Percentiles rank a stretch among this genome's conserved stretches.
Conservation (phyloP, 2,113 vertebrate genomes). For the Platysteira castanea region DNA sequence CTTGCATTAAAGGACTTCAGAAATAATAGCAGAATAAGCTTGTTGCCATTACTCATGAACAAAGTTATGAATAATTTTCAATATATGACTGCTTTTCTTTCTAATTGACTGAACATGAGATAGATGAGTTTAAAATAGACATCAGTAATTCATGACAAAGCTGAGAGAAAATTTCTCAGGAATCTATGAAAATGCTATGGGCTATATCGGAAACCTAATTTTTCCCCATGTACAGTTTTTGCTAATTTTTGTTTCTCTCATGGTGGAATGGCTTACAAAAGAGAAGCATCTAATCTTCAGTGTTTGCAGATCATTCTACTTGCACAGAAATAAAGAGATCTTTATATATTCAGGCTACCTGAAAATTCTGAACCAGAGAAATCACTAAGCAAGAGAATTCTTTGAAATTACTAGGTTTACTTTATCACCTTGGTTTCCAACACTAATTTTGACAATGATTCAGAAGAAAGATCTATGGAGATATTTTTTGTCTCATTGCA, state of each 20-base stretch:
- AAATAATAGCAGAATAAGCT: neutral
- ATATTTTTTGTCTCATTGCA: neutral
- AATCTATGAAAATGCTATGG: neutral
- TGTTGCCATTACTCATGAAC: neutral
- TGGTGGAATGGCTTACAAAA: neutral
- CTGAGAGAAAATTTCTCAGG: neutral
- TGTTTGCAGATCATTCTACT: neutral
- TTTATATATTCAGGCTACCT: neutral
- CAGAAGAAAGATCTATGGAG: neutral
- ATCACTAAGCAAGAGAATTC: neutral
- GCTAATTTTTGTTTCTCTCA: neutral
- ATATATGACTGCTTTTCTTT: neutral
- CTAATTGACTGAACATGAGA: neutral
- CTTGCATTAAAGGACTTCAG: neutral
- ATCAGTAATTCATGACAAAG: neutral
- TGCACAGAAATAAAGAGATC: neutral
- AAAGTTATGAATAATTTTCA: slow-evolving; percentile 4
- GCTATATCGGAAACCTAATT: neutral
- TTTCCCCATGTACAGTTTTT: neutral
- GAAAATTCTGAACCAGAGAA: neutral
- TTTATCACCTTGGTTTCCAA: neutral
- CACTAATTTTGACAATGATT: neutral
- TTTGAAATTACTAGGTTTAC: neutral
- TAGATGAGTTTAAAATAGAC: neutral
- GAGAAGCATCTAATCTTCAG: neutral